Percentiles rank a stretch among this genome's conserved stretches.
Conservation (phyloP, 2,113 vertebrate genomes). For the Apodemus sylvaticus region DNA sequence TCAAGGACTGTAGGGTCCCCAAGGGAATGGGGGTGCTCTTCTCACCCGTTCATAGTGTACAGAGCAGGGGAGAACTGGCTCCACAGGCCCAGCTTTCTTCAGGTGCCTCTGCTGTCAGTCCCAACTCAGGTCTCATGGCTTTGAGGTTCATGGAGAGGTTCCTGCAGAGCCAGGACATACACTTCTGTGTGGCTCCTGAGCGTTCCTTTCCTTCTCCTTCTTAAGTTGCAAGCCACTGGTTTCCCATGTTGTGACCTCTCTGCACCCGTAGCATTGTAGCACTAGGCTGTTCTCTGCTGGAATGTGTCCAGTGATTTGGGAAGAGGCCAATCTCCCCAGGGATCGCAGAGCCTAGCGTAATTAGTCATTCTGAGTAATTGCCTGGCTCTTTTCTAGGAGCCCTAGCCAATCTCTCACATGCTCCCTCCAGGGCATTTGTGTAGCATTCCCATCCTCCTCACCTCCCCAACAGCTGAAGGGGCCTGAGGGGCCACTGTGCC, state of each 20-base stretch:
- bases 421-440: neutral
- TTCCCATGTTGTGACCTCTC: neutral
- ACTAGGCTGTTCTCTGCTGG: neutral
- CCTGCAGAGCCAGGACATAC: neutral
- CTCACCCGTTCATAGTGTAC: neutral
- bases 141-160: neutral
- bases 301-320: neutral
- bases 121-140: neutral
- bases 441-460: neutral
- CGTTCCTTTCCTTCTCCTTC: neutral
- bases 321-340: neutral
- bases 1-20: neutral
- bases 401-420: neutral
- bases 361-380: neutral
- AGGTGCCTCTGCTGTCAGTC: neutral
- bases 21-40: neutral
- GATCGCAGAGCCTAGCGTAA: neutral
- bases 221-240: neutral
- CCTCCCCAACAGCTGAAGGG: neutral
- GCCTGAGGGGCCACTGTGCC: neutral
- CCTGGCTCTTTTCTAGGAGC: neutral
- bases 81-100: neutral
- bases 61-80: neutral
- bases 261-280: fast-evolving
- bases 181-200: neutral